Evolutionary conservation across 2,113 vertebrate species (phyloP), one percentile per base, ranked within the genome.

Genomic region (Heloderma charlesbogerti): DNA sequence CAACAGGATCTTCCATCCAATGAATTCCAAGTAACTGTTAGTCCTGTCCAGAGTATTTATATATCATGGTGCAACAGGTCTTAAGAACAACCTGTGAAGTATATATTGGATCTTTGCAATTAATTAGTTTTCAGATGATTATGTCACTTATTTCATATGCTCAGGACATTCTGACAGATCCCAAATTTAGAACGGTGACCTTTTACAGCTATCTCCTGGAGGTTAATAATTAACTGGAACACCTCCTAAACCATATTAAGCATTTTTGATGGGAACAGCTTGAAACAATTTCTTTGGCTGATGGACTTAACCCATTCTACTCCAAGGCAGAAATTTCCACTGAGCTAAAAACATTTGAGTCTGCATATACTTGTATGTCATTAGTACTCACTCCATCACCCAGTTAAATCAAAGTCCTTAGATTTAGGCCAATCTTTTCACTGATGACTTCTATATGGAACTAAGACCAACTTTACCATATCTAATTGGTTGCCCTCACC

Each of bases 211-310:
- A 57, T 87, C 77, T 91, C 54, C 78, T 87, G 67, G 79, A 87
- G 78, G 85, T 91, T 91, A 74, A 87, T 82, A 91, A 91, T 91
- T 91, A 87, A 91, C 51, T 82, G 67, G 66, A 86, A 67, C 31
- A 63, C 37, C 31, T 81, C 37, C 66, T 87, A 71, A 90, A 86
- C 84, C n/a, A 71, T 25, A 90, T 90, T 90, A 87, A 90, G 77
- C 34, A 79, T 74, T 87, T 91, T 37, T 60, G 66, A 91, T 87
- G 69, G 66, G 78, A 74, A 72, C 67, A 71, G 66, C 37, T 63
- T 86, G 85, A 72, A 87, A 57, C 6, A 63, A 88, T 84, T 74
- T 83, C 25, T 83, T 83, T 83, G 29, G 51, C 67, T 71, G 48
- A 66, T 40, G 69, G 43, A n/a, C 20, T 88, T 91, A 86, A 87